Percentiles rank a stretch among this genome's conserved stretches.
phyloP scores from a whole-genome alignment of 2,888 invertebrate genomes.

The Andrena camellia region DNA sequence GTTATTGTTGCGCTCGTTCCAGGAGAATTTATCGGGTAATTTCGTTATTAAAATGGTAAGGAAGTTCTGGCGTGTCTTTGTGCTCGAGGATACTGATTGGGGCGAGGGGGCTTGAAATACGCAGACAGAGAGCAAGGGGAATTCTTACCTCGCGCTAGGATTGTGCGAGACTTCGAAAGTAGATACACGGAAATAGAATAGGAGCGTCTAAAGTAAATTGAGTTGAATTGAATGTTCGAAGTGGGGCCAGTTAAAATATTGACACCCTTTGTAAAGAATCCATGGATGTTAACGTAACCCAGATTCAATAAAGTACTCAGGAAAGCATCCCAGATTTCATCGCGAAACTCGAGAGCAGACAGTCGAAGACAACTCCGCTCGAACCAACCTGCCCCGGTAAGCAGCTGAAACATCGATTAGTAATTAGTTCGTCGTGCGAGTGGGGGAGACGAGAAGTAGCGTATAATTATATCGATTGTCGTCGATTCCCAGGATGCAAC shows the following conservation, averaged over 20 bases:
- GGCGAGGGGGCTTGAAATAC: not conserved
- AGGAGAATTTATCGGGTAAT: constrained; percentile 15
- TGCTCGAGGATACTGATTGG: not conserved
- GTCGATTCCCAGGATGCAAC: not conserved
- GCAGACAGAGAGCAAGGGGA: not conserved
- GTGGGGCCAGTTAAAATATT: too few relatives aligned
- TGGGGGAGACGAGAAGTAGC: not conserved
- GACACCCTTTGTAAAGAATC: not conserved
- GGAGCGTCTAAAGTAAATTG: too few relatives aligned
- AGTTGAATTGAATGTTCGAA: too few relatives aligned
- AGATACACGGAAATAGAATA: too few relatives aligned
- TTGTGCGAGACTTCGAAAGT: too few relatives aligned
- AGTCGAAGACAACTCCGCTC: not conserved
- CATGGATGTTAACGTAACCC: too few relatives aligned
- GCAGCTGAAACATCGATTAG: constrained; percentile 48
- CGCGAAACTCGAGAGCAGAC: not conserved
- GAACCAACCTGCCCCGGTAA: not conserved
- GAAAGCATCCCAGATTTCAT: not conserved
- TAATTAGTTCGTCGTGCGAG: constrained; percentile 32
- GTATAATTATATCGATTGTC: constrained; percentile 59
- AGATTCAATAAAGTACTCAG: too few relatives aligned
- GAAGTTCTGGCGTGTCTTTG: not conserved
- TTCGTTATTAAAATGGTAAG: constrained; percentile 15
- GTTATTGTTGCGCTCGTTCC: constrained; percentile 19
- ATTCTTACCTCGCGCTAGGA: not conserved